phyloP scores from a whole-genome alignment of 2,797 vertebrate species.

The Heliangelus exortis region DNA sequence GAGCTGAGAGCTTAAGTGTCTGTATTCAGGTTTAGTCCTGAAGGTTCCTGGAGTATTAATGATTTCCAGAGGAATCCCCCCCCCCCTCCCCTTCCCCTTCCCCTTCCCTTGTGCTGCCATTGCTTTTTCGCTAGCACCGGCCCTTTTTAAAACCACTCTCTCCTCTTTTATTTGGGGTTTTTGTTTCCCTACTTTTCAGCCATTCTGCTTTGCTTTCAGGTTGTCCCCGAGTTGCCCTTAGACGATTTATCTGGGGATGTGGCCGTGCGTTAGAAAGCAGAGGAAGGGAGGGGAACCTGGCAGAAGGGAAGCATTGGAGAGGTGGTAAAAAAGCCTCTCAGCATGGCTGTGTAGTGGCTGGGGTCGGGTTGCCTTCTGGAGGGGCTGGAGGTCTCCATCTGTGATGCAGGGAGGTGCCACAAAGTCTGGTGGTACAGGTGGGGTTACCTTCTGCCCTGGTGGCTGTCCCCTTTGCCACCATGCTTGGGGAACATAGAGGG shows the following conservation, averaged over 20 bases:
- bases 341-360: accelerated
- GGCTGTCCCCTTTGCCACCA: accelerated
- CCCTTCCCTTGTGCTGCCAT: neutral
- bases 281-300: neutral
- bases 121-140: neutral
- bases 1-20: conserved; percentile 88
- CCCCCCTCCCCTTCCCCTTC: neutral
- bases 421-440: neutral
- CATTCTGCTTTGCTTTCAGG: neutral
- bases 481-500: neutral
- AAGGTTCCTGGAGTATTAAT: conserved; percentile 71
- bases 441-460: neutral
- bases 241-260: neutral
- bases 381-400: neutral
- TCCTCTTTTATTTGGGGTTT: neutral
- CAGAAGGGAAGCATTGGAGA: accelerated
- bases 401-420: neutral
- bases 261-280: neutral
- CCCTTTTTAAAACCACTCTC: neutral
- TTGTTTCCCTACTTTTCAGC: neutral
- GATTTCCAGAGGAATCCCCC: conserved; percentile 66
- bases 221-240: neutral
- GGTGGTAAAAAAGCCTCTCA: neutral
- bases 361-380: neutral
- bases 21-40: conserved; percentile 87